Base-by-base conservation (phyloP, 2,888 invertebrate species). In the Morinoia aosen region DNA sequence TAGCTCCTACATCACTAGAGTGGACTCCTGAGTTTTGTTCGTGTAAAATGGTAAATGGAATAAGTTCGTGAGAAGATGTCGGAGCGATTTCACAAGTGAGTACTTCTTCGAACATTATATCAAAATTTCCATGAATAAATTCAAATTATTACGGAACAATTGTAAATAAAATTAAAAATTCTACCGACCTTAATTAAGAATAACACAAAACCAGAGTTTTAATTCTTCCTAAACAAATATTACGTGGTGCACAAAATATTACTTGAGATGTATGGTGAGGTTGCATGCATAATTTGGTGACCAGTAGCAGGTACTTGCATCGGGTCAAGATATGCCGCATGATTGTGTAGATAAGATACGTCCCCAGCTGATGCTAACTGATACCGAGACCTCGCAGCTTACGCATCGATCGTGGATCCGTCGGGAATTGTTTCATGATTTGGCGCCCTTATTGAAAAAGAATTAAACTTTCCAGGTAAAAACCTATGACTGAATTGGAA, bases 11-110 rank as follows among this genome's bases (percentile, higher is more conserved):
- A 14, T 19, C 76, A 2, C 0, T 76, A 33, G 2, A 33, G 76
- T 76, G 76, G 25, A 33, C 8, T 76, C 0, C 76, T 76, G 76
- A 76, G 25, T 33, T 76, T 8, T 33, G 25, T 76, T 76, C 33
- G 25, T 25, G 76, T 76, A 76, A 19, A 33, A 76, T 76, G 76
- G 33, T 76, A 25, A 76, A 25, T 76, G 76, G 10, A 76, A 33
- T 76, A 16, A 40, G 11, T 40, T 90, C 39, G 40, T 90, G 90
- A 90, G 12, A 90, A 39, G 90, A 90, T 90, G 90, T 90, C 90
- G 12, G 90, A 90, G 14, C 40, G 39, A 90, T 90, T 90, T 90
- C 90, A 90, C 90, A 90, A 90, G 90, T 90, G 33, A 90, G 90
- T 90, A 40, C 40, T 90, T 90, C 19, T 19, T 40, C 0, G 8